Conservation (phyloP, 1,140 invertebrate genomes). For the Drosophila subobscura region DNA sequence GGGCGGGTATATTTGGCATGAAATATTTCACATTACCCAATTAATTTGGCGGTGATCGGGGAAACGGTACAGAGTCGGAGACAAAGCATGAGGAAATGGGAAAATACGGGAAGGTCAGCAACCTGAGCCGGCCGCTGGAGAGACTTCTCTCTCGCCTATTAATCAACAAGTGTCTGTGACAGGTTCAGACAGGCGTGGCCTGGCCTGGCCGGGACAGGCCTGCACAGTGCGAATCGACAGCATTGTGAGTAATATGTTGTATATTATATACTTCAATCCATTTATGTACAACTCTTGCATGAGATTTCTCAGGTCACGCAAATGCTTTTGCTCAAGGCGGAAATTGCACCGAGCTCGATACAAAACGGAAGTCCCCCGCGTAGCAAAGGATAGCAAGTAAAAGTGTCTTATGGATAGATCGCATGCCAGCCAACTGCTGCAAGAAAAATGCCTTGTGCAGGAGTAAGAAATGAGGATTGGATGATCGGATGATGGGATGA, state of each 20-base stretch:
- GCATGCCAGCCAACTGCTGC: slow-evolving; percentile 48
- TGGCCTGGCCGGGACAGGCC: slow-evolving; percentile 37
- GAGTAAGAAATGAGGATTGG: slow-evolving; percentile 35
- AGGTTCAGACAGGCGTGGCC: slow-evolving; percentile 59
- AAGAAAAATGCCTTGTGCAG: slow-evolving; percentile 21
- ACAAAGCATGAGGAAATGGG: slow-evolving; percentile 68
- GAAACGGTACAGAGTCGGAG: slow-evolving; percentile 4
- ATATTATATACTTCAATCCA: slow-evolving; percentile 26
- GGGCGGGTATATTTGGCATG: slow-evolving; percentile 32
- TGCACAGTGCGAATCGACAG: slow-evolving; percentile 42
- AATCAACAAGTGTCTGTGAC: slow-evolving; percentile 66
- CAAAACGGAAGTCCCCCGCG: slow-evolving; percentile 58
- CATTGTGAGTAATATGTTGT: slow-evolving; percentile 41
- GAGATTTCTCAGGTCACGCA: slow-evolving; percentile 60
- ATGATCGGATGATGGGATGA: slow-evolving; percentile 9
- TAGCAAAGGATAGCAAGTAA: slow-evolving; percentile 62
- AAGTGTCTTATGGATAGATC: slow-evolving; percentile 65
- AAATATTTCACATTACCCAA: slow-evolving; percentile 49
- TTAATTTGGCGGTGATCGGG: slow-evolving; percentile 30
- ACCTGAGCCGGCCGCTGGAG: slow-evolving; percentile 34
- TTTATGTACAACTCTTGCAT: slow-evolving; percentile 25
- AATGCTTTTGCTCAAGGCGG: slow-evolving; percentile 52
- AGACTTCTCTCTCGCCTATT: slow-evolving; percentile 51
- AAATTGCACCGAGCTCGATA: slow-evolving; percentile 36
- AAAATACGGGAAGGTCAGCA: slow-evolving; percentile 58